These are phyloP conservation scores for Eulithis testata DNA, from an alignment of 2,888 invertebrate genomes.

Conservation along the genomic window DNA sequence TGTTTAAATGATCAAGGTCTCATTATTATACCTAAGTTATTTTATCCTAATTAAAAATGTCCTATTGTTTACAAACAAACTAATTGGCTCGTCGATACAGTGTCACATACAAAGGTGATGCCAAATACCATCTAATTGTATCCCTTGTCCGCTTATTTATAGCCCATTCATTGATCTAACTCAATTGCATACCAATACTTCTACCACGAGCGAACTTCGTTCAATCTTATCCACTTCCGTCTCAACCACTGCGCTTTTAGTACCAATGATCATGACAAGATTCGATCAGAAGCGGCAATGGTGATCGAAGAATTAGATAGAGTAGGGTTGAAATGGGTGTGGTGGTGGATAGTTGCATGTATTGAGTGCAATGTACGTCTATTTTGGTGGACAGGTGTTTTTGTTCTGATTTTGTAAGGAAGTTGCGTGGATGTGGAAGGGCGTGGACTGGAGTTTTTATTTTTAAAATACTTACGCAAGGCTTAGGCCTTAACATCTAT, in stretches of 20 bases:
- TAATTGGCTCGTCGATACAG: slow-evolving; percentile 8
- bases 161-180: slow-evolving; percentile 65
- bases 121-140: slow-evolving; percentile 29
- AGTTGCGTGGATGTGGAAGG: slow-evolving; percentile 23
- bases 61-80: slow-evolving; percentile 32
- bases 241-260: slow-evolving; percentile 9
- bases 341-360: slow-evolving; percentile 46
- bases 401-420: slow-evolving; percentile 15
- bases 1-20: too few species aligned
- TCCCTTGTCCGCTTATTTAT: slow-evolving; percentile 37
- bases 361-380: slow-evolving; percentile 67
- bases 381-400: slow-evolving; percentile 68
- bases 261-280: background rate
- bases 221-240: background rate
- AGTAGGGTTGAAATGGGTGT: background rate
- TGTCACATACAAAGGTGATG: slow-evolving; percentile 23
- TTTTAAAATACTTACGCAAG: background rate
- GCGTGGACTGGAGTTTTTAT: slow-evolving; percentile 1
- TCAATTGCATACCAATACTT: slow-evolving; percentile 71
- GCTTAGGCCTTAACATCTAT: too few species aligned
- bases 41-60: too few species aligned
- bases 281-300: slow-evolving; percentile 32
- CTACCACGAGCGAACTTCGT: slow-evolving; percentile 27
- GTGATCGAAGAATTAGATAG: slow-evolving; percentile 15
- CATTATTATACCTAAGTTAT: too few species aligned